phyloP scores from a whole-genome alignment of 2,797 vertebrate genomes.

The Cossypha heuglini region DNA sequence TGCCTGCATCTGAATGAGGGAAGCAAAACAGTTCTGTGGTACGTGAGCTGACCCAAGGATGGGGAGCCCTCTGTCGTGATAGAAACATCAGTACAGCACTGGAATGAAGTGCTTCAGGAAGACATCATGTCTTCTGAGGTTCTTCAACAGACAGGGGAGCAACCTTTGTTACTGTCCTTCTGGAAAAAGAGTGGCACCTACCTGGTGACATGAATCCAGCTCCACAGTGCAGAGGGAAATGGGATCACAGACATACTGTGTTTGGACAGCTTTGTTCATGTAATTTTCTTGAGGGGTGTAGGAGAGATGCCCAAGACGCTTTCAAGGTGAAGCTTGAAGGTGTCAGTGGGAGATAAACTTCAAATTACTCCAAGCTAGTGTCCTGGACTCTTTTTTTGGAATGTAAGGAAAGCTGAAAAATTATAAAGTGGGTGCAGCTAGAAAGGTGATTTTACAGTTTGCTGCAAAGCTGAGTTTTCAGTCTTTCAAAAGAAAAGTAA shows the following conservation, averaged over 20 bases:
- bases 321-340: not conserved
- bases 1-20: not conserved
- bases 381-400: not conserved
- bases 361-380: not conserved
- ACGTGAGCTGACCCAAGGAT: not conserved
- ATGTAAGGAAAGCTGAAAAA: not conserved
- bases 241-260: not conserved
- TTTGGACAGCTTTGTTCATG: not conserved
- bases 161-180: not conserved
- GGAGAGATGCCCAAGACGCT: not conserved
- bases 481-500: not conserved
- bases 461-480: not conserved
- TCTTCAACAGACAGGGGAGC: not conserved
- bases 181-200: not conserved
- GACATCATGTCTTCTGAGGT: not conserved
- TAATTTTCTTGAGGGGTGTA: not conserved
- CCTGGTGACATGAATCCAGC: not conserved
- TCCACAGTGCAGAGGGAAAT: not conserved
- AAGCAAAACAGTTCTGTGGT: not conserved
- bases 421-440: not conserved
- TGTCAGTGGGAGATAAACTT: not conserved
- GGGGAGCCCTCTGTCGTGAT: not conserved
- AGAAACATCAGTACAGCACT: not conserved
- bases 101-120: fast-evolving
- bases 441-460: not conserved